Conservation (phyloP, 2,113 vertebrate genomes). For the Atrichornis clamosus region DNA sequence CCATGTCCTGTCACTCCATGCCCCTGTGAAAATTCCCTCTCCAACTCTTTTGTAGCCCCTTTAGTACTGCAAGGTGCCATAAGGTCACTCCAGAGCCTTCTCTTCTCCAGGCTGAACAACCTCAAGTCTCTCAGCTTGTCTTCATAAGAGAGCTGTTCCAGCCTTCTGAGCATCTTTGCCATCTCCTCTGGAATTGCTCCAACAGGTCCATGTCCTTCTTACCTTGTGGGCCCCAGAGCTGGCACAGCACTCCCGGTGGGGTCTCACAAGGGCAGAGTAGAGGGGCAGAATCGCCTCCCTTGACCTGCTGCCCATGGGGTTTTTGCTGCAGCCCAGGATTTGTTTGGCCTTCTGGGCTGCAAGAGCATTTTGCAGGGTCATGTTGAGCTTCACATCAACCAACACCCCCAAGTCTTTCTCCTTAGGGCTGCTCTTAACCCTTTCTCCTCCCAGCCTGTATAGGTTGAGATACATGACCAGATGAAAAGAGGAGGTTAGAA, state of each 20-base stretch:
- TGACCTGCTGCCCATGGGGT: rapidly evolving
- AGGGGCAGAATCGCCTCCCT: neutral
- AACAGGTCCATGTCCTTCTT: neutral
- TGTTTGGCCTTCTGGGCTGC: neutral
- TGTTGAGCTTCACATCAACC: neutral
- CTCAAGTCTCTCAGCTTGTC: neutral
- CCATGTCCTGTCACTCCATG: neutral
- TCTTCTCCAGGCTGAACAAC: neutral
- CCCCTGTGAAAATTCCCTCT: neutral
- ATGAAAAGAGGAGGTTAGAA: neutral
- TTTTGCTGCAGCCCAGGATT: neutral
- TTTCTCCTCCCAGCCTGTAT: neutral
- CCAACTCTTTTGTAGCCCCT: neutral
- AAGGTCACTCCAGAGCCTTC: neutral
- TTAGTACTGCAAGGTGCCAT: neutral
- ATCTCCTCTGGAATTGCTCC: neutral
- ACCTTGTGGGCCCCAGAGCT: neutral
- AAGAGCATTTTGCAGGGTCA: neutral
- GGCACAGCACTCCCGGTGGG: neutral
- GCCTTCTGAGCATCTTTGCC: neutral
- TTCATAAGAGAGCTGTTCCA: neutral
- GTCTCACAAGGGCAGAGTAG: neutral
- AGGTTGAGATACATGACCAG: neutral
- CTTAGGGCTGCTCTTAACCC: neutral
- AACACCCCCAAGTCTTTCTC: neutral